Conservation (phyloP, 2,113 vertebrate species). For the Sminthopsis crassicaudata region DNA sequence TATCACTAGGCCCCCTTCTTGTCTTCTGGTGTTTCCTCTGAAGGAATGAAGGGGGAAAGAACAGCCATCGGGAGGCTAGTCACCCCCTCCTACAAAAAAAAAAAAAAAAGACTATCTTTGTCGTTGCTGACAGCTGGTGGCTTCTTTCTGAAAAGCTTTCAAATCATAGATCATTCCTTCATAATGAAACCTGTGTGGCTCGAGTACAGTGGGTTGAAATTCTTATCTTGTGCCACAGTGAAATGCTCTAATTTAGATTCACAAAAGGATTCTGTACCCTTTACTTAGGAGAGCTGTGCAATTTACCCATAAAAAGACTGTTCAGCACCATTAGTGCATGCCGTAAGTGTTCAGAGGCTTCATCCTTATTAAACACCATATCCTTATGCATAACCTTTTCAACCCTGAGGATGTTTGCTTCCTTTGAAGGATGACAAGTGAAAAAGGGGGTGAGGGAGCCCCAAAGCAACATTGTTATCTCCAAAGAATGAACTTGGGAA, state of each 20-base stretch:
- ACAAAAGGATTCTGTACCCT: conserved; percentile 81
- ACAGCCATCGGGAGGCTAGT: conserved; percentile 52
- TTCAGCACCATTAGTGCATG: conserved; percentile 82
- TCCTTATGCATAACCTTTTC: conserved; percentile 74
- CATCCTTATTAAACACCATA: conserved; percentile 79
- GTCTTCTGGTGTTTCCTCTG: conserved; percentile 23
- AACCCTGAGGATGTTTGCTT: conserved; percentile 58
- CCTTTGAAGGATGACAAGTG: conserved; percentile 66
- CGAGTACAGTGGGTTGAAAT: conserved; percentile 62
- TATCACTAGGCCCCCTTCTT: conserved; percentile 54
- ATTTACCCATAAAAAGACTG: conserved; percentile 84
- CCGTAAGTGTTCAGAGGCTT: conserved; percentile 82
- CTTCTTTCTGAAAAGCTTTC: conserved; percentile 78
- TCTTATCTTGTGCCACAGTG: conserved; percentile 73
- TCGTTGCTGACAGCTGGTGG: conserved; percentile 74
- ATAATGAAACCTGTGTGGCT: conserved; percentile 67
- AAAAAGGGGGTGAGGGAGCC: conserved; percentile 27
- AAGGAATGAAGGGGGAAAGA: neutral
- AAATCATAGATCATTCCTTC: conserved; percentile 75
- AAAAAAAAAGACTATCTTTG: conserved; percentile 60
- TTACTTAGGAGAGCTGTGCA: conserved; percentile 83
- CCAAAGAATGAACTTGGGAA: conserved; percentile 78
- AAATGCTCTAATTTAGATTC: conserved; percentile 76
- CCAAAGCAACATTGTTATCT: conserved; percentile 69
- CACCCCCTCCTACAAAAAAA: conserved; percentile 35